A percentile compares a stretch with the other conserved stretches of the same genome.
Conservation (phyloP, 2,113 vertebrate species). For the Coryphaenoides rupestris region DNA sequence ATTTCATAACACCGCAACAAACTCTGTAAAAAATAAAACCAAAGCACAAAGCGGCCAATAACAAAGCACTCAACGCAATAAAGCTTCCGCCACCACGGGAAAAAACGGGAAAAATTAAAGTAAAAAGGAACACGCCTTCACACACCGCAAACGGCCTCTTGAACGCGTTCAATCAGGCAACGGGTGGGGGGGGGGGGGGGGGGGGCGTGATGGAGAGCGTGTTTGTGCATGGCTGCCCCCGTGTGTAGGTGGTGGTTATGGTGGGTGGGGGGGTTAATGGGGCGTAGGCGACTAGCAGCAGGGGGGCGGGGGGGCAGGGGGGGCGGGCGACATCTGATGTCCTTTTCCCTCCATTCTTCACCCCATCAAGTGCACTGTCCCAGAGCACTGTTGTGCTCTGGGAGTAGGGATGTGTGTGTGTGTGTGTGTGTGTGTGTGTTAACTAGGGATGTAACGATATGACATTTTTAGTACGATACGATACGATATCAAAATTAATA, state of each 20-base stretch:
- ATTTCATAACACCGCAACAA: too few species aligned
- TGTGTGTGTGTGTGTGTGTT: background rate
- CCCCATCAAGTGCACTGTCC: slow-evolving; percentile 36
- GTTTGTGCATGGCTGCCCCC: slow-evolving; percentile 28
- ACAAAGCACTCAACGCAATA: too few species aligned
- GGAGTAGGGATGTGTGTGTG: slow-evolving; percentile 16
- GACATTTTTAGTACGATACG: too few species aligned
- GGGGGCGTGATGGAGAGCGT: slow-evolving; percentile 13
- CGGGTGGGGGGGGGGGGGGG: background rate
- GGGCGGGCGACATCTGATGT: slow-evolving; percentile 12
- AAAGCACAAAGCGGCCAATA: too few species aligned
- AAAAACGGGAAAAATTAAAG: too few species aligned
- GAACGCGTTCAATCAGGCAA: background rate
- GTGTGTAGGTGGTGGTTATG: background rate
- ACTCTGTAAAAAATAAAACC: too few species aligned
- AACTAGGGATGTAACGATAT: too few species aligned
- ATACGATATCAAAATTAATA: too few species aligned
- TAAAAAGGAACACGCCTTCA: too few species aligned
- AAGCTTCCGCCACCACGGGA: too few species aligned
- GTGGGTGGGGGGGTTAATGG: slow-evolving; percentile 26
- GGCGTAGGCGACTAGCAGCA: slow-evolving; percentile 40
- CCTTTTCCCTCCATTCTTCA: slow-evolving; percentile 13
- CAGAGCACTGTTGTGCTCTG: slow-evolving; percentile 35
- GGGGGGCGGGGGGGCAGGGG: too few species aligned
- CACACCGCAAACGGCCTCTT: too few species aligned